Percentiles rank a stretch among this genome's conserved stretches.
Evolutionary conservation across 2,797 vertebrate genomes (phyloP).

Genomic region (Schizopygopsis malacanthus): DNA sequence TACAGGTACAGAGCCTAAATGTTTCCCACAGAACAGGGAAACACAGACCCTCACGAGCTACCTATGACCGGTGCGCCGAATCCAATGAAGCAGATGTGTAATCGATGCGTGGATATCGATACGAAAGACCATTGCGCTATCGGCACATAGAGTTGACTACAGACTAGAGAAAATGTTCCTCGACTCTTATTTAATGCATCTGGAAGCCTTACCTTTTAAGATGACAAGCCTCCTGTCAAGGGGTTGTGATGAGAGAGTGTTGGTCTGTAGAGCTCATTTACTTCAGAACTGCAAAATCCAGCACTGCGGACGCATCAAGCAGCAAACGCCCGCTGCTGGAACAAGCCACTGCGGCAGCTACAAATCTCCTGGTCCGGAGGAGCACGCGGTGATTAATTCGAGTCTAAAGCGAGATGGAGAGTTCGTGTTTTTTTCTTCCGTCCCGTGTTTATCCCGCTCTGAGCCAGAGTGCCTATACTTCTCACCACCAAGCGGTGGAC

Average conservation of each 20-base stretch:
- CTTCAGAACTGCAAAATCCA: slow-evolving; percentile 53
- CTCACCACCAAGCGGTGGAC: slow-evolving; percentile 48
- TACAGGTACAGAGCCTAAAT: slow-evolving; percentile 27
- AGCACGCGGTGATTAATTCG: slow-evolving; percentile 45
- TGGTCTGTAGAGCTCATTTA: slow-evolving; percentile 38
- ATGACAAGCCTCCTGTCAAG: background rate
- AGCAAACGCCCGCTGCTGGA: slow-evolving; percentile 47
- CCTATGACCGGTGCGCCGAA: slow-evolving; percentile 2
- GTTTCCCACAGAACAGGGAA: slow-evolving; percentile 1
- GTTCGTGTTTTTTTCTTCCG: slow-evolving; percentile 25
- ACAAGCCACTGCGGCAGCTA: slow-evolving; percentile 57
- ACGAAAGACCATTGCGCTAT: slow-evolving; percentile 17
- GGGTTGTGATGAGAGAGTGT: slow-evolving; percentile 17
- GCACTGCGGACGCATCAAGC: slow-evolving; percentile 51
- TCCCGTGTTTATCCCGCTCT: slow-evolving; percentile 50
- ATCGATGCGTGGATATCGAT: slow-evolving; percentile 37
- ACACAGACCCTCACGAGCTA: background rate
- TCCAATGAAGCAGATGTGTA: slow-evolving; percentile 17
- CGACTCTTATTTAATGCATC: background rate
- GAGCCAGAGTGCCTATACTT: slow-evolving; percentile 36
- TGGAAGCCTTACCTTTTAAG: slow-evolving; percentile 38
- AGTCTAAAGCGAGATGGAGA: slow-evolving; percentile 47
- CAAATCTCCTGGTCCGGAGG: slow-evolving; percentile 55
- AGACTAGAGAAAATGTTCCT: background rate
- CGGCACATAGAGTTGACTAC: slow-evolving; percentile 16